Base-by-base conservation (phyloP, 2,888 invertebrate genomes). In the Athalia cordata region DNA sequence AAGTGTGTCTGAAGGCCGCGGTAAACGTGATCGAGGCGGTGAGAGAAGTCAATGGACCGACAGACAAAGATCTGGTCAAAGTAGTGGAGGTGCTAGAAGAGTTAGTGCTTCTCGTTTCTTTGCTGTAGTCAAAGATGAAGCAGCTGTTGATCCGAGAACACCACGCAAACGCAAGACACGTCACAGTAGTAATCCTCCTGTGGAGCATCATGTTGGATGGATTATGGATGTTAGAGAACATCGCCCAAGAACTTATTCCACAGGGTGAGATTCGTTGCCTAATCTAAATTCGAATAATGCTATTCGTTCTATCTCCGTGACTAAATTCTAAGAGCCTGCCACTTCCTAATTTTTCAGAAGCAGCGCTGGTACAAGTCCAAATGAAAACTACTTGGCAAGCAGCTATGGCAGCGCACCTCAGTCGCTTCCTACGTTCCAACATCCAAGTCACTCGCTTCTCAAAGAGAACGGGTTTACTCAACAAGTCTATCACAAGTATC, bases 401-500 rank as follows among this genome's bases (percentile, higher is more conserved):
- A 95, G 95, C 76, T 95, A 93, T 85, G 96, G 96, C 80, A 96
- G 96, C 9, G 94, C 94, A 79, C 97, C 97, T 0, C 95, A 95
- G 88, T 94, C 96, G 79, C 92, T 98, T 90, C 97, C 98, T 50
- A 93, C 94, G 68, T 98, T 98, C 93, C 98, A 98, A 89, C 99
- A 99, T 92, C 99, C 99, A 55, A 98, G 98, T 86, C 98, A 99
- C 91, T 94, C 97, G 7, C 92, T 99, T 83, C 94, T 99, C 64
- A 95, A 97, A 82, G 98, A 99, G 90, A 98, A 99, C 91, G 97
- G 98, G 89, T 99, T 99, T 92, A 98, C 98, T 5, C 99, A 99
- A 91, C 97, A 97, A 90, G 98, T 96, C 3, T 99, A 99, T 92
- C 96, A 97, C 91, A 98, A 98, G 90, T 99, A 98, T 91, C 95